Evolutionary conservation across 2,888 invertebrate genomes (phyloP).

Genomic region (Cremastinae sp.): DNA sequence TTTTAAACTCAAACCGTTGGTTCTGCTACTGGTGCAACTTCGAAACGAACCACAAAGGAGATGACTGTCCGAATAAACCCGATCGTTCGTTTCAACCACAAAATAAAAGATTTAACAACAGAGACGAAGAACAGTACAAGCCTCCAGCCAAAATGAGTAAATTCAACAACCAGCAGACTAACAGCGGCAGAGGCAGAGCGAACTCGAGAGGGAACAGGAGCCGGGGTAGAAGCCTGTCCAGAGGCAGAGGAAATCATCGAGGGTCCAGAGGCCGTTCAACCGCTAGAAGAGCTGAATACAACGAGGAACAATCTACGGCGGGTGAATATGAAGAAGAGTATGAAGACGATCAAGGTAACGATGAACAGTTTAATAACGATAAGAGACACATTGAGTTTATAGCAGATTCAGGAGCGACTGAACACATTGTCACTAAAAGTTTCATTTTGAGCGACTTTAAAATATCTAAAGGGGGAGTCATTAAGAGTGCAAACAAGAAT

Average conservation of each 20-base stretch:
- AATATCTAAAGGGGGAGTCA: slow-evolving; percentile 31
- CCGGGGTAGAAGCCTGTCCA: slow-evolving; percentile 17
- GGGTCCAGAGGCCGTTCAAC: slow-evolving; percentile 36
- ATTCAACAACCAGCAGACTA: slow-evolving; percentile 11
- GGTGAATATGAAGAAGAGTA: slow-evolving; percentile 28
- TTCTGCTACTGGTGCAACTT: slow-evolving; percentile 35
- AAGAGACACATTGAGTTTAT: slow-evolving; percentile 26
- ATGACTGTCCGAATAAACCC: slow-evolving; percentile 22
- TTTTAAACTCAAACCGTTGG: slow-evolving; percentile 47
- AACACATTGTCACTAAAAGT: slow-evolving; percentile 57
- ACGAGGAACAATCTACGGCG: slow-evolving; percentile 14
- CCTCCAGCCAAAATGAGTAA: slow-evolving; percentile 43
- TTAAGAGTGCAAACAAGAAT: slow-evolving; percentile 63
- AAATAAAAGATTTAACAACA: slow-evolving; percentile 9
- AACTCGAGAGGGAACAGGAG: slow-evolving; percentile 27
- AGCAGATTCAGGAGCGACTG: slow-evolving; percentile 60
- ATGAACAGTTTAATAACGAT: slow-evolving; percentile 32
- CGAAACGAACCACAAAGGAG: slow-evolving; percentile 34
- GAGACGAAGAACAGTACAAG: slow-evolving; percentile 23
- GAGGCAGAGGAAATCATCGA: slow-evolving; percentile 41
- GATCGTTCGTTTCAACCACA: slow-evolving; percentile 11
- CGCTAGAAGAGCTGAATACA: slow-evolving; percentile 50
- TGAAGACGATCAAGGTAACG: slow-evolving; percentile 34
- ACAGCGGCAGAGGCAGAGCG: slow-evolving; percentile 26
- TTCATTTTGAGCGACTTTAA: slow-evolving; percentile 47